Evolutionary conservation across 1,140 invertebrate genomes (phyloP).

Genomic region (Pinna nobilis): DNA sequence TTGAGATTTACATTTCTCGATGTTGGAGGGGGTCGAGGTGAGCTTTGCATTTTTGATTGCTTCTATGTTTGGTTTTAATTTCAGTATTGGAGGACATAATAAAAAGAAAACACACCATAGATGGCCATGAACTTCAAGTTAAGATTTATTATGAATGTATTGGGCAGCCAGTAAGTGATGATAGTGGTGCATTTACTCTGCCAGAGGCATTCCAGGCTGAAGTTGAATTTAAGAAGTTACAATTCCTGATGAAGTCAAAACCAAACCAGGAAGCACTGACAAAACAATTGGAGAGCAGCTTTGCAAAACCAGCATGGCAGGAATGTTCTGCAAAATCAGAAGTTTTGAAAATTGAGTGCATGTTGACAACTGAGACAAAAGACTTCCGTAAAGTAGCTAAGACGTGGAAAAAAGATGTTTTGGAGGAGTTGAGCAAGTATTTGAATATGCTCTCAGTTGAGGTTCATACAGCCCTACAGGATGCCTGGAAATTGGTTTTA

Average conservation of each 20-base stretch:
- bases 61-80: not conserved
- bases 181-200: constrained; percentile 15
- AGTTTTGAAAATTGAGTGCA: constrained; percentile 21
- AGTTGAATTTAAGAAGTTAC: constrained; percentile 6
- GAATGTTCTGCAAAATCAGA: constrained; percentile 4
- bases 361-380: constrained; percentile 27
- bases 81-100: constrained; percentile 21
- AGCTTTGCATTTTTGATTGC: no score
- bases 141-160: constrained; percentile 47
- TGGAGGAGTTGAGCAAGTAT: constrained; percentile 19
- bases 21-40: no score
- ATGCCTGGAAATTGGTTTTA: constrained; percentile 35
- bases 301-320: constrained; percentile 22
- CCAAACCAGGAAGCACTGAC: constrained; percentile 9
- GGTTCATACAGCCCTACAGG: constrained; percentile 26
- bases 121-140: constrained; percentile 29
- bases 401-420: constrained; percentile 33
- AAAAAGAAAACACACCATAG: constrained; percentile 34
- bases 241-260: constrained; percentile 9
- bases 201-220: not conserved
- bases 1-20: no score
- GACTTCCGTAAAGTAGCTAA: constrained; percentile 29
- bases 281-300: constrained; percentile 9
- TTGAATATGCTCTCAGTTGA: constrained; percentile 19
- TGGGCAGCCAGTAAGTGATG: constrained; percentile 31